Percentiles rank a stretch among this genome's conserved stretches.
These are phyloP conservation scores for Campylomormyrus numenius DNA, from an alignment of 2,113 vertebrate genomes.

Conservation along the genomic window DNA sequence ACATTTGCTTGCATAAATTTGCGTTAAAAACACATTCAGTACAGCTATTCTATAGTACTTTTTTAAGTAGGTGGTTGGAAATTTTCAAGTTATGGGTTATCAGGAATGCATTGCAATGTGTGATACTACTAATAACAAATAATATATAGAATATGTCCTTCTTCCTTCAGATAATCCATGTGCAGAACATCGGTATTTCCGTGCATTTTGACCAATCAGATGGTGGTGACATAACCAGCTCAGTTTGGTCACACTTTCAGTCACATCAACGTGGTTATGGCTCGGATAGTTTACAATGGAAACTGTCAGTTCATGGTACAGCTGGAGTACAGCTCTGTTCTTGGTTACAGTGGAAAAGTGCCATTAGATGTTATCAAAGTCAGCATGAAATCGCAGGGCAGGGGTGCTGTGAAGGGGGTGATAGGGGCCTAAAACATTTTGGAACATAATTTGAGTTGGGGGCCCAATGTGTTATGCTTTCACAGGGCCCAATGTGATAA, in stretches of 20 bases:
- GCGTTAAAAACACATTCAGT: no score
- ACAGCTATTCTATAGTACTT: no score
- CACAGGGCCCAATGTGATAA: not conserved
- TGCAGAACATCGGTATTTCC: not conserved
- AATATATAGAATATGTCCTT: not conserved
- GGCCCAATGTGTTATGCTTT: not conserved
- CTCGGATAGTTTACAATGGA: not conserved
- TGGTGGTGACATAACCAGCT: not conserved
- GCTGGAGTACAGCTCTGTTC: not conserved
- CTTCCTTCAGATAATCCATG: not conserved
- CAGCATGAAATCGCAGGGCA: not conserved
- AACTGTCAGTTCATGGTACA: not conserved
- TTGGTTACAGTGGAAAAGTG: not conserved
- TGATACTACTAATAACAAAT: not conserved
- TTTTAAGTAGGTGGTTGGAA: no score
- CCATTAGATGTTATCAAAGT: not conserved
- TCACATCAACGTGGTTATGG: not conserved
- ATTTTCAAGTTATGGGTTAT: no score
- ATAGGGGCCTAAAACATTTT: no score
- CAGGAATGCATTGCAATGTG: no score
- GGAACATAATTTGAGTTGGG: no score
- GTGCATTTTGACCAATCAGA: not conserved
- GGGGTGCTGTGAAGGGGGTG: not conserved
- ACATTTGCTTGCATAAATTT: no score
- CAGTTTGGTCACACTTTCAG: not conserved